Percentiles rank a stretch among this genome's conserved stretches.
Evolutionary conservation across 2,113 vertebrate genomes (phyloP).

Genomic region (Cheirogaleus medius): DNA sequence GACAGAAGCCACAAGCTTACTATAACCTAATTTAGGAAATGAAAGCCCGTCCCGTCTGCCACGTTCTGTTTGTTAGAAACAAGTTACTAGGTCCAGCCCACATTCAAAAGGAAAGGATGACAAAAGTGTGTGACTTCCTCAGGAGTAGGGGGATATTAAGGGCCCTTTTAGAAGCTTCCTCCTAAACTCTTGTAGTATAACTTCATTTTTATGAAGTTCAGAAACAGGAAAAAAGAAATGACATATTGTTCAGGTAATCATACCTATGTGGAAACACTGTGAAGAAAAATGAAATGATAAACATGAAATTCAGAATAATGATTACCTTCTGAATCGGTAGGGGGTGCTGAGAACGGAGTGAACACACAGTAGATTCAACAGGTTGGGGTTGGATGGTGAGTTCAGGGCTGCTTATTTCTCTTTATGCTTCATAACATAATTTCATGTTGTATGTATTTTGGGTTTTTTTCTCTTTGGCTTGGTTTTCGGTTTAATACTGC

Average conservation of each 20-base stretch:
- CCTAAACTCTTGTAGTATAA: background rate
- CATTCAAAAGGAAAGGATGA: background rate
- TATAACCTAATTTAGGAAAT: background rate
- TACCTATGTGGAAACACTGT: background rate
- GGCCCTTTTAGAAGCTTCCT: background rate
- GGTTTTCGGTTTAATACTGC: background rate
- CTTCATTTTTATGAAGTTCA: background rate
- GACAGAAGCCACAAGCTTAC: background rate
- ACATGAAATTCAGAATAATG: background rate
- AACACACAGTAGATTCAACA: rapidly evolving
- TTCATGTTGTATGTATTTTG: background rate
- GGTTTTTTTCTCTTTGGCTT: background rate
- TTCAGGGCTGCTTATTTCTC: background rate
- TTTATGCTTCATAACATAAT: background rate
- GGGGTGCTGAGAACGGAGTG: background rate
- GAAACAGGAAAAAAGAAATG: background rate
- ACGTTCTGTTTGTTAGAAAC: background rate
- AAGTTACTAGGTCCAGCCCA: background rate
- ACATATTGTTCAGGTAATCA: background rate
- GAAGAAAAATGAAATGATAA: background rate
- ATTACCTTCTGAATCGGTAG: too few species aligned
- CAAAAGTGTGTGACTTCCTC: background rate
- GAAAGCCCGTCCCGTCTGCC: background rate
- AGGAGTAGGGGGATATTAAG: too few species aligned
- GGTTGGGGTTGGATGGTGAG: rapidly evolving